Evolutionary conservation across 2,888 invertebrate species (phyloP).

Genomic region (Pinctada fucata): DNA sequence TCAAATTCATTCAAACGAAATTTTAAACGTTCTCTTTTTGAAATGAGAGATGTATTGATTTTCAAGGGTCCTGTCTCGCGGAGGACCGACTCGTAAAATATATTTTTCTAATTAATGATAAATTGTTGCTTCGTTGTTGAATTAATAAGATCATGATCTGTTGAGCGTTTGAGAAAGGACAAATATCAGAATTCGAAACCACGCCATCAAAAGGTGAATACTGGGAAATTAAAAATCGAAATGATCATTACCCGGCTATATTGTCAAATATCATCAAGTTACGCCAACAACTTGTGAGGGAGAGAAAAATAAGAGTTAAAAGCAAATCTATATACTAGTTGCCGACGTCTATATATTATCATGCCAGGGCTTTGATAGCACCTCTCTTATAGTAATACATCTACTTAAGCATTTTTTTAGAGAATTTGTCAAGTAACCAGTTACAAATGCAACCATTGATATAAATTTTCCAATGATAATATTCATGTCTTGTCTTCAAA

Average conservation of each 20-base stretch:
- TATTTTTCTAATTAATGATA: background rate
- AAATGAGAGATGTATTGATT: background rate
- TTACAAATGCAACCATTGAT: no score
- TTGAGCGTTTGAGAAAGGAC: slow-evolving; percentile 3
- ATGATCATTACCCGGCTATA: background rate
- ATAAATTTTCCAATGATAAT: no score
- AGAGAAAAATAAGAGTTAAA: no score
- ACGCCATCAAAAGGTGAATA: background rate
- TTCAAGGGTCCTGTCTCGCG: background rate
- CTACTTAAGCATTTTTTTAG: no score
- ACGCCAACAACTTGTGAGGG: background rate
- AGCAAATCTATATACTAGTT: no score
- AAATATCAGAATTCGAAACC: background rate
- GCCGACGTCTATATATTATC: no score
- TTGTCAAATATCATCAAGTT: background rate
- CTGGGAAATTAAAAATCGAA: slow-evolving; percentile 1
- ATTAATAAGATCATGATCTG: background rate
- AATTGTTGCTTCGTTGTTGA: background rate
- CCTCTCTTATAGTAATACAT: no score
- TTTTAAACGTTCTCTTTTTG: background rate
- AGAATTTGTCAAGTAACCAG: no score
- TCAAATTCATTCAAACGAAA: background rate
- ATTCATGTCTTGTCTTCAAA: no score
- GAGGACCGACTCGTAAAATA: background rate
- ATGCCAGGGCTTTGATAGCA: no score